A percentile compares a stretch with the other conserved stretches of the same genome.
Evolutionary conservation across 2,888 invertebrate species (phyloP).

Genomic region (Ophion ventricosus): DNA sequence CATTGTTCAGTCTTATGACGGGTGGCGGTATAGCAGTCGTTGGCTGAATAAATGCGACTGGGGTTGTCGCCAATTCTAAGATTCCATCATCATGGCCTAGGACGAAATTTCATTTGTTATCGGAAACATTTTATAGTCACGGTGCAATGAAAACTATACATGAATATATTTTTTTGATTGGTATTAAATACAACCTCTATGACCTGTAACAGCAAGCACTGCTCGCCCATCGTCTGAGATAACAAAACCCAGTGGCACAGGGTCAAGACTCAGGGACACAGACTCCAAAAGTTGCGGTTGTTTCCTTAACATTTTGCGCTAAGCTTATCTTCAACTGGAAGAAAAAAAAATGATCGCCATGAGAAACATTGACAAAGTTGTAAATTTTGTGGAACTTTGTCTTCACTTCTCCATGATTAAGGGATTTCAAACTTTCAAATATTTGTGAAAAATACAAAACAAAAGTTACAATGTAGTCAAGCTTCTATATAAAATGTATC

Average conservation of each 20-base stretch:
- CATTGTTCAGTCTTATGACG: constrained; percentile 68
- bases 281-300: constrained; percentile 58
- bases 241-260: constrained; percentile 76
- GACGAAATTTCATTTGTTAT: not conserved
- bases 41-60: constrained; percentile 75
- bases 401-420: not conserved
- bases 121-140: not conserved
- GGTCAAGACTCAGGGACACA: constrained; percentile 56
- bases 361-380: not conserved
- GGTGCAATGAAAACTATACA: not conserved
- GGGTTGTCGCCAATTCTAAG: constrained; percentile 75
- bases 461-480: not conserved
- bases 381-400: not conserved
- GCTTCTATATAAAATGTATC: too few relatives aligned
- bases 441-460: too few relatives aligned
- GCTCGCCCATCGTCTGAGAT: constrained; percentile 78
- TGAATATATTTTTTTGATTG: too few relatives aligned
- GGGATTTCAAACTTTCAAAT: too few relatives aligned
- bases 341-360: not conserved
- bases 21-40: constrained; percentile 62
- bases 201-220: constrained; percentile 76
- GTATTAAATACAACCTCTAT: not conserved
- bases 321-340: not conserved
- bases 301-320: constrained; percentile 65
- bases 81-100: constrained; percentile 75